Evolutionary conservation across 1,140 invertebrate species (phyloP).

Genomic region (Pemphigus obesinymphae): DNA sequence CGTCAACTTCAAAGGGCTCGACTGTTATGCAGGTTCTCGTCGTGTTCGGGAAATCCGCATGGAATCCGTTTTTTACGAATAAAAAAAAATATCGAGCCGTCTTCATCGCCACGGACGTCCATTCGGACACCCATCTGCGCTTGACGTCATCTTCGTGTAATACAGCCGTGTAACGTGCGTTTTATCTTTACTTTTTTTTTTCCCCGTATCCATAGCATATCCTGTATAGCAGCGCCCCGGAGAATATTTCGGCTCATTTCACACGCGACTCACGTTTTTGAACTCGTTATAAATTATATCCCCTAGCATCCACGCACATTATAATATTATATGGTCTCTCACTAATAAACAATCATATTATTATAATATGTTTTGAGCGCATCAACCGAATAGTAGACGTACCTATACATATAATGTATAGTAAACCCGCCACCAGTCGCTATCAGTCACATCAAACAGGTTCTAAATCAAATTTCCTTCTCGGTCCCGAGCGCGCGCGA

Average conservation of each 20-base stretch:
- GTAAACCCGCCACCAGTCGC: not conserved
- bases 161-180: not conserved
- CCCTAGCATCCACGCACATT: not conserved
- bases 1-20: not conserved
- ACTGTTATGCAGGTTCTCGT: not conserved
- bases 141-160: not conserved
- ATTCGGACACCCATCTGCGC: not conserved
- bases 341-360: slow-evolving; percentile 30
- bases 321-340: too few relatives aligned
- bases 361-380: not conserved
- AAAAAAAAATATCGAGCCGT: not conserved
- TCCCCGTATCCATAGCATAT: too few relatives aligned
- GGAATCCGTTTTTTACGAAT: not conserved
- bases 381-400: not conserved
- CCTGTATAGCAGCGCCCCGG: not conserved
- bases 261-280: slow-evolving; percentile 26
- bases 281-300: slow-evolving; percentile 29
- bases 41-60: not conserved
- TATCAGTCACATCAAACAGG: slow-evolving; percentile 40
- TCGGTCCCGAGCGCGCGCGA: not conserved
- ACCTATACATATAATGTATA: too few relatives aligned
- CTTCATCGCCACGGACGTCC: not conserved
- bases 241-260: slow-evolving; percentile 23
- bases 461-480: slow-evolving; percentile 38
- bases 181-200: not conserved